Conservation (phyloP, 2,888 invertebrate genomes). For the Polyploca ridens region DNA sequence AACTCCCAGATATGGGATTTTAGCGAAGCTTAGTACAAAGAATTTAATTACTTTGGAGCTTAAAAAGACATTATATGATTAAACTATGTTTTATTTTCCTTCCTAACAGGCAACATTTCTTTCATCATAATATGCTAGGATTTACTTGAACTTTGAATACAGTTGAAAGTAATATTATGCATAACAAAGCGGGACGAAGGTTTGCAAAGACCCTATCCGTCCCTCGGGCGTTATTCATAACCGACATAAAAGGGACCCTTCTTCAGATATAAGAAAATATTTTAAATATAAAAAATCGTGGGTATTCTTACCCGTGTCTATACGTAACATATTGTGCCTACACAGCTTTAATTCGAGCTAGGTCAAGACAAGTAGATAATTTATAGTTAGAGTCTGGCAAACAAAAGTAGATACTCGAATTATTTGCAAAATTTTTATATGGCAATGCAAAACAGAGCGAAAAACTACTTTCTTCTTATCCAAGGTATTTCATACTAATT, state of each 20-base stretch:
- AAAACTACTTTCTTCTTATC: too few species aligned
- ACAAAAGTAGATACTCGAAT: too few species aligned
- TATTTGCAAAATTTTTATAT: too few species aligned
- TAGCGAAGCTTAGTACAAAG: too few species aligned
- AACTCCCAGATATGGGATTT: too few species aligned
- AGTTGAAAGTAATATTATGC: conserved; percentile 40
- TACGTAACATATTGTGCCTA: not conserved
- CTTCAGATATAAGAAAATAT: conserved; percentile 53
- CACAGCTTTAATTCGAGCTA: not conserved
- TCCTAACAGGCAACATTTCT: not conserved
- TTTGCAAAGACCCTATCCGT: conserved; percentile 32
- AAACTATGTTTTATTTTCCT: too few species aligned
- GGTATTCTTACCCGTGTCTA: conserved; percentile 14
- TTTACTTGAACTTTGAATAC: conserved; percentile 16
- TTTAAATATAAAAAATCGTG: conserved; percentile 40
- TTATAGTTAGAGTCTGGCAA: not conserved
- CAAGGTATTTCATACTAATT: too few species aligned
- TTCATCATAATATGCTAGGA: not conserved
- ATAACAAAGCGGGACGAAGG: conserved; percentile 42
- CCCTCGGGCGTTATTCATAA: conserved; percentile 68
- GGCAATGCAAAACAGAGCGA: too few species aligned
- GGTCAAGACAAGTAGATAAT: conserved; percentile 20
- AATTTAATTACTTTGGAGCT: too few species aligned
- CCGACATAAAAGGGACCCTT: conserved; percentile 57
- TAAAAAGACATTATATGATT: too few species aligned